Base-by-base conservation (phyloP, 2,113 vertebrate genomes). In the Perca schrenkii region DNA sequence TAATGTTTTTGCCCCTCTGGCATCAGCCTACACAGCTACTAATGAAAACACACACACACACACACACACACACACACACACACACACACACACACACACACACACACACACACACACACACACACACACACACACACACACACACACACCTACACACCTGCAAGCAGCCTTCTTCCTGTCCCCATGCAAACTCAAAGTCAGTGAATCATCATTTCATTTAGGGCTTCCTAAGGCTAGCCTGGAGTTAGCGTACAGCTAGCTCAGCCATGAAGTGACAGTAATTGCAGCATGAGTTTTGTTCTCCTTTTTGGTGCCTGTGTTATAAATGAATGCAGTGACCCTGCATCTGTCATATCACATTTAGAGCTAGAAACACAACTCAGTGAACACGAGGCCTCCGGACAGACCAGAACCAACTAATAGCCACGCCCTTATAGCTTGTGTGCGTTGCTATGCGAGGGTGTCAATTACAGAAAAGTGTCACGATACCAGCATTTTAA, bases 281-380 rank as follows among this genome's bases (percentile, higher is more conserved):
- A 90, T 68, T 84, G 82, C n/a, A 34, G 49, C 68, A 80, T 58
- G 65, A 78, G 25, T 79, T 84, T 86, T 80, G 61, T 22, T 82
- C 34, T 60, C 8, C 19, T 52, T 78, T 88, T 79, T 28, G 11
- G 46, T 83, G 71, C 50, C 77, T 80, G 57, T 73, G 67, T 89
- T 81, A 49, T 79, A 86, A 89, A 88, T 46, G 62, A 70, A 85
- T 56, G 43, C 77, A 80, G 52, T 88, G 90, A 89, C 89, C 83
- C 80, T 74, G 46, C 57, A 84, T 84, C 80, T 85, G 85, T 89
- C 88, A 87, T 43, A 60, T 88, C 73, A 50, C 72, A 89, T 93
- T 90, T 86, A 68, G 50, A 80, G 43, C 43, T 64, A 75, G 68
- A 63, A 57, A 77, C 25, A 49, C 62, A 77, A 34, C 70, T 57